Base-by-base conservation (phyloP, 1,140 invertebrate species). In the Papilio polytes region DNA sequence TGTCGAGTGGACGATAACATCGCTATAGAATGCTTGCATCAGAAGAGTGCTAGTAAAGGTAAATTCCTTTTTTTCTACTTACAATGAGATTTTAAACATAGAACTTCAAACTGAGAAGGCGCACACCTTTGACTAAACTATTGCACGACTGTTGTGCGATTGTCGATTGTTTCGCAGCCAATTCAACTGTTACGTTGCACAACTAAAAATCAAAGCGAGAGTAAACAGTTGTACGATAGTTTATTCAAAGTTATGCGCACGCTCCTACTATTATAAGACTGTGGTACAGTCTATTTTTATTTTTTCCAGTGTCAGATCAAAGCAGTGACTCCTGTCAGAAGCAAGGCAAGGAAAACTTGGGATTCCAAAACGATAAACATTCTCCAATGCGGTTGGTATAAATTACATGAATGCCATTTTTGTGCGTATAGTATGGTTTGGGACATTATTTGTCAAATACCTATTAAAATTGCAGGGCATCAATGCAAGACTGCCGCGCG, bases 331-430 rank as follows among this genome's bases (percentile, higher is more conserved):
- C 90, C 0, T 95, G 95, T 31, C 89, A 93, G 78, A 92, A 96
- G 74, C 95, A 96, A 85, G 96, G 96, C 1, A 96, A 97, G 26
- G 96, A 97, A 85, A 97, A 97, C 84, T 94, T 96, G 2, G 96
- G 96, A 2, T 97, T 97, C 84, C 96, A 96, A 85, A 96, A 96
- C 78, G 96, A 96, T 81, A 96, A 96, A 85, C 92, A 93, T 83
- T 95, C 95, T 63, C 94, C 95, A 0, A 95, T 95, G 63, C 95
- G 96, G 94, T 94, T 90, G 80, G 74, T 80, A 80, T 84, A 12
- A 12, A 66, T 15, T 9, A 15, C 3, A 51, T 53, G 15, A n/a
- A 53, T 18, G 51, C 18, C 3, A n/a, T 53, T 53, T 1, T 53
- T 53, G 18, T 53, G 18, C 0, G 18, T 53, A 18, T 53, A n/a